Evolutionary conservation across 2,888 invertebrate genomes (phyloP).

Genomic region (Aleiodes alternator): DNA sequence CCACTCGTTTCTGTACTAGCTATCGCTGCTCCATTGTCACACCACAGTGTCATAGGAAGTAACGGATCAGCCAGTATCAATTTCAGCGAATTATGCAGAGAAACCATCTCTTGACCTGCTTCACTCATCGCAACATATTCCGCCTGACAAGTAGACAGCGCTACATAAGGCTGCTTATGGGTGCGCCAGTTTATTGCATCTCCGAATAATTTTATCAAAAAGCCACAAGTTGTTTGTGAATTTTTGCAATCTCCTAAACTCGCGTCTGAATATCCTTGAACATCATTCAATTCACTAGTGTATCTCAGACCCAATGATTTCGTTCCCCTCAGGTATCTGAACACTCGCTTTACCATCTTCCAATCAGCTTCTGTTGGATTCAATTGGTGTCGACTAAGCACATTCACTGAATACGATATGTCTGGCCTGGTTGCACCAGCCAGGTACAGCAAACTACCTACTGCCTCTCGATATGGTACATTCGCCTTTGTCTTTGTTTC

Average conservation of each 20-base stretch:
- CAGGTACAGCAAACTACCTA: slow-evolving; percentile 47
- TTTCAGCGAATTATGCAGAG: slow-evolving; percentile 45
- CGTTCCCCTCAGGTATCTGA: neutral
- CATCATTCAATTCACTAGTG: neutral
- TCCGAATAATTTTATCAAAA: slow-evolving; percentile 45
- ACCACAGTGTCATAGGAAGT: slow-evolving; percentile 43
- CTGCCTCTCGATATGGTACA: slow-evolving; percentile 39
- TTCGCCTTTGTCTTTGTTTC: slow-evolving; percentile 31
- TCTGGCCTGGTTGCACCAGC: slow-evolving; percentile 45
- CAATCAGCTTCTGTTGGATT: slow-evolving; percentile 34
- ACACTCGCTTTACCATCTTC: slow-evolving; percentile 5
- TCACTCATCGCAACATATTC: slow-evolving; percentile 44
- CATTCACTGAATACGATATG: slow-evolving; percentile 40
- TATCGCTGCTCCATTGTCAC: slow-evolving; percentile 45
- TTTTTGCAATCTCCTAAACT: slow-evolving; percentile 45
- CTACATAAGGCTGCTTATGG: slow-evolving; percentile 42
- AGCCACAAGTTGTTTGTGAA: slow-evolving; percentile 45
- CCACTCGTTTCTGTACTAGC: slow-evolving; percentile 44
- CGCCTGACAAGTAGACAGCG: slow-evolving; percentile 45
- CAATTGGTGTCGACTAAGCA: slow-evolving; percentile 5
- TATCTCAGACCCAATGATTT: neutral
- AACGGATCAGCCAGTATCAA: slow-evolving; percentile 38
- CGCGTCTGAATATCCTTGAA: neutral
- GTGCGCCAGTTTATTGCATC: slow-evolving; percentile 47
- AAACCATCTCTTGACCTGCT: slow-evolving; percentile 46